A percentile compares a stretch with the other conserved stretches of the same genome.
phyloP scores from a whole-genome alignment of 2,888 invertebrate genomes.

The Acrobasis repandana region DNA sequence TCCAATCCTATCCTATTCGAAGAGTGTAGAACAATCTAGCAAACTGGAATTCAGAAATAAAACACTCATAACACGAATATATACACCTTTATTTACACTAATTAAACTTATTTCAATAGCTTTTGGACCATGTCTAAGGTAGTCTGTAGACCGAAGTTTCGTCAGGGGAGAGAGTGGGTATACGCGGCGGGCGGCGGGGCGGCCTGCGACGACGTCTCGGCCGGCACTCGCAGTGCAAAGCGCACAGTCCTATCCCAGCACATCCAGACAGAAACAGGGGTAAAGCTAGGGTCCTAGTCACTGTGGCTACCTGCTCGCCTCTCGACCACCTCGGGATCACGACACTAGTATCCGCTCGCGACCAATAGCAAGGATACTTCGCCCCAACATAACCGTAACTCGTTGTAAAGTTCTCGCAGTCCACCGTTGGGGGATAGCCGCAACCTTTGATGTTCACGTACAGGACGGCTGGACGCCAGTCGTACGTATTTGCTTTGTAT shows the following conservation, averaged over 20 bases:
- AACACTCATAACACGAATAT: conserved; percentile 34
- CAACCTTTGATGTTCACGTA: conserved; percentile 93
- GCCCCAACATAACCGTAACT: conserved; percentile 87
- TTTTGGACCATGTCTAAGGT: conserved; percentile 54
- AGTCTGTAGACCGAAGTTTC: conserved; percentile 76
- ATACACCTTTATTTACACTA: conserved; percentile 49
- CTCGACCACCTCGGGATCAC: conserved; percentile 93
- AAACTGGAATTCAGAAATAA: background rate
- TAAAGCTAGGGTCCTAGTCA: conserved; percentile 92
- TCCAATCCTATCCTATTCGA: background rate
- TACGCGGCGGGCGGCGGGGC: conserved; percentile 84
- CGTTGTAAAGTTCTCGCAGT: conserved; percentile 89
- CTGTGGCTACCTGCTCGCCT: conserved; percentile 91
- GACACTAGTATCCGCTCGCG: conserved; percentile 90
- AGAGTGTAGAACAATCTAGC: background rate
- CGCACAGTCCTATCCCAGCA: conserved; percentile 92
- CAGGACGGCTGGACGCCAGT: conserved; percentile 84
- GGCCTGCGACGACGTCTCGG: conserved; percentile 86
- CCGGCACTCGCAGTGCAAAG: conserved; percentile 93
- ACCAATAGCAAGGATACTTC: conserved; percentile 86
- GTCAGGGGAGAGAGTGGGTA: conserved; percentile 82
- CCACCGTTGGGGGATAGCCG: conserved; percentile 90
- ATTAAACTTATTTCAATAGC: conserved; percentile 31
- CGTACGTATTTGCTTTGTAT: conserved; percentile 76
- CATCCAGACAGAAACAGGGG: conserved; percentile 92